Percentiles rank a stretch among this genome's conserved stretches.
These are phyloP conservation scores for Araneus ventricosus DNA, from an alignment of 1,140 invertebrate species.

Conservation along the genomic window DNA sequence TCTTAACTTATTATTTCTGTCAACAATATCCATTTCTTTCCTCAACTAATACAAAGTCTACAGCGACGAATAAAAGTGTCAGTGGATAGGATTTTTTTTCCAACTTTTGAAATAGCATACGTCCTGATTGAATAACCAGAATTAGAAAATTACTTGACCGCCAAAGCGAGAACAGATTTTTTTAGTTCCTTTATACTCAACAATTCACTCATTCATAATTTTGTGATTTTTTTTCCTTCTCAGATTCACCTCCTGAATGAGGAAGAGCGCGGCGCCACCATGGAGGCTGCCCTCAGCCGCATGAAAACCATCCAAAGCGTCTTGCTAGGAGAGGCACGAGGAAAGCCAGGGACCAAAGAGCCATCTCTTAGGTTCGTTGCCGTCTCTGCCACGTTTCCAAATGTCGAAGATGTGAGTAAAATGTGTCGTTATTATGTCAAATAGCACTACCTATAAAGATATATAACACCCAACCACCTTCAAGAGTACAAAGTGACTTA, in stretches of 20 bases:
- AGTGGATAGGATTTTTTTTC: no score
- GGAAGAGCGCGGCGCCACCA: constrained; percentile 86
- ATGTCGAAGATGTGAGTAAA: constrained; percentile 85
- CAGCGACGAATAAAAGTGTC: no score
- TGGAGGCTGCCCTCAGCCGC: constrained; percentile 89
- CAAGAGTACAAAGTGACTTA: no score
- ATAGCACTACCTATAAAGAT: not conserved
- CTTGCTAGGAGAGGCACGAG: constrained; percentile 56
- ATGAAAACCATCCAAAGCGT: constrained; percentile 82
- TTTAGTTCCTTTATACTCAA: not conserved
- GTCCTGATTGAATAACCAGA: no score
- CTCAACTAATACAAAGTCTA: no score
- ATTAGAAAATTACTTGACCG: no score
- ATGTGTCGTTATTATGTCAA: no score
- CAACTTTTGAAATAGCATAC: no score
- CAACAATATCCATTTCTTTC: no score
- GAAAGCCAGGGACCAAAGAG: not conserved
- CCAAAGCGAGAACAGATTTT: not conserved
- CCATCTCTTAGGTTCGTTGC: constrained; percentile 85
- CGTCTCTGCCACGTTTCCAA: constrained; percentile 89
- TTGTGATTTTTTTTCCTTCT: not conserved
- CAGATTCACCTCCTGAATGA: constrained; percentile 75
- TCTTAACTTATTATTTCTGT: no score
- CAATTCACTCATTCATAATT: not conserved
- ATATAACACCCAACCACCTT: no score